phyloP scores from a whole-genome alignment of 2,888 invertebrate genomes.

The Hirtodrosophila duncani region DNA sequence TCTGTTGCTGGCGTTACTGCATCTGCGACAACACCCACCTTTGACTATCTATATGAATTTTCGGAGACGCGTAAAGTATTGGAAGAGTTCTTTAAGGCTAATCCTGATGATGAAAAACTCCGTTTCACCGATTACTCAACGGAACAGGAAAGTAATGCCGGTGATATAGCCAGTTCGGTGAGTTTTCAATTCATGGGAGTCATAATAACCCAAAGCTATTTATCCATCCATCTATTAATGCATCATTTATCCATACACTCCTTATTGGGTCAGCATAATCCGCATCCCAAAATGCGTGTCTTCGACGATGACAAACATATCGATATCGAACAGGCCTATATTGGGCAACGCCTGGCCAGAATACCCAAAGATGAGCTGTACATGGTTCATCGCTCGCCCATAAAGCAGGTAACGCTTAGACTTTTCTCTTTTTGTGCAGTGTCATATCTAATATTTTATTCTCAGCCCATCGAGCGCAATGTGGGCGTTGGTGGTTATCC shows the following conservation, averaged over 20 bases:
- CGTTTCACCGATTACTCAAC: slow-evolving; percentile 76
- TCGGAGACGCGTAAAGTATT: slow-evolving; percentile 94
- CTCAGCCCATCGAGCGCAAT: slow-evolving; percentile 52
- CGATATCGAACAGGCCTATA: slow-evolving; percentile 74
- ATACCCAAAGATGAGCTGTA: slow-evolving; percentile 77
- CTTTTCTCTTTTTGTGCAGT: neutral
- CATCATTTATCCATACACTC: too few species aligned
- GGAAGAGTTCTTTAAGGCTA: slow-evolving; percentile 93
- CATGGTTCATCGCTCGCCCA: slow-evolving; percentile 75
- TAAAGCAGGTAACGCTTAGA: slow-evolving; percentile 64
- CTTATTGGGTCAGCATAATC: too few species aligned
- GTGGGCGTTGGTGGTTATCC: slow-evolving; percentile 48
- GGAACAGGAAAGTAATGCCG: slow-evolving; percentile 76
- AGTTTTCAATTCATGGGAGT: slow-evolving; percentile 35
- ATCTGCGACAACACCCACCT: slow-evolving; percentile 81
- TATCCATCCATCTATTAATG: too few species aligned
- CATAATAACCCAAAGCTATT: too few species aligned
- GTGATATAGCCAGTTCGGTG: slow-evolving; percentile 76
- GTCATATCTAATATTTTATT: neutral
- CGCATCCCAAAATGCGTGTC: slow-evolving; percentile 41
- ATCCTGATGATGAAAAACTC: slow-evolving; percentile 80
- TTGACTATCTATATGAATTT: slow-evolving; percentile 94
- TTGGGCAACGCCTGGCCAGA: slow-evolving; percentile 78
- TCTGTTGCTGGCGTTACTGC: slow-evolving; percentile 19
- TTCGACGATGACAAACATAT: slow-evolving; percentile 71